These are phyloP conservation scores for Catharus minimus DNA, from an alignment of 2,113 vertebrate species.

Conservation along the genomic window DNA sequence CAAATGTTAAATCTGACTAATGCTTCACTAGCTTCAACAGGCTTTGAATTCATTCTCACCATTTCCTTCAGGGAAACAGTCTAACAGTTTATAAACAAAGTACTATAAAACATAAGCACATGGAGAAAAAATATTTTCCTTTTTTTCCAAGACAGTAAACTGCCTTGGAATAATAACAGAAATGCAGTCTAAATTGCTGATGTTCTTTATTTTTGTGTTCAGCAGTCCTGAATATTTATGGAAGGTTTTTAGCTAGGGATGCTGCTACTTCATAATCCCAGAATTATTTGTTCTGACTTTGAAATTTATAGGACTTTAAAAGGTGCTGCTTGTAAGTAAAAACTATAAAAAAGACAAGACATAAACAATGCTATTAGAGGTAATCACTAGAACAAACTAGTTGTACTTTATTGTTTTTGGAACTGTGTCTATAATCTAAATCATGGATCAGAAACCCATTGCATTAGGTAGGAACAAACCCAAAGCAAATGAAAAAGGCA, in stretches of 20 bases:
- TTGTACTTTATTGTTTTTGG: neutral
- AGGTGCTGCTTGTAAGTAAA: neutral
- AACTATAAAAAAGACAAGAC: neutral
- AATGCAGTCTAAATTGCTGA: neutral
- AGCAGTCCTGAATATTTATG: neutral
- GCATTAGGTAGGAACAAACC: neutral
- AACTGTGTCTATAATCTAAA: neutral
- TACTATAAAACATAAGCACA: conserved; percentile 24
- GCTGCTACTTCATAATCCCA: neutral
- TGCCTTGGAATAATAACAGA: conserved; percentile 14
- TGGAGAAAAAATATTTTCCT: neutral
- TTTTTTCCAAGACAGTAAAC: neutral
- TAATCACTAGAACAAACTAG: neutral
- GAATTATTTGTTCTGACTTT: neutral
- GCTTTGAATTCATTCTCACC: conserved; percentile 14
- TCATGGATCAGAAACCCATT: neutral
- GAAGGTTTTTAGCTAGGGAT: neutral
- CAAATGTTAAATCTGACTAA: conserved; percentile 38
- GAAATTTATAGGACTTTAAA: neutral
- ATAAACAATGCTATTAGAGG: neutral
- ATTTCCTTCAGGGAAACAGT: conserved; percentile 19
- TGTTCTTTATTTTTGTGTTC: neutral
- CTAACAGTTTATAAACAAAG: conserved; percentile 13
- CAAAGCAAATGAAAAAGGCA: neutral
- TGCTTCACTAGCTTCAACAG: neutral